Conservation (phyloP, 2,888 invertebrate species). For the Nomada flava region DNA sequence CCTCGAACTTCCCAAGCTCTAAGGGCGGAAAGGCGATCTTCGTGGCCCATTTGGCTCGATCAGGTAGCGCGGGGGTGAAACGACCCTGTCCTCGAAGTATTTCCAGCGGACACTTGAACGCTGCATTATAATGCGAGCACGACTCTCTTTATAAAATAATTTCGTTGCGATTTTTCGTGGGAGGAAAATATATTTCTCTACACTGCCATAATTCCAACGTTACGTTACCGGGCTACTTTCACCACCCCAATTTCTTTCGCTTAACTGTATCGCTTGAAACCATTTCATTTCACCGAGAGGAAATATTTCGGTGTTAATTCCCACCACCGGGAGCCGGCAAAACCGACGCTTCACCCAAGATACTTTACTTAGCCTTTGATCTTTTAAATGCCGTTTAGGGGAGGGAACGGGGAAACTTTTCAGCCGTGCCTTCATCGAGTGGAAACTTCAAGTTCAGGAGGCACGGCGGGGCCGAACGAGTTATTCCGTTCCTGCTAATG, state of each 20-base stretch:
- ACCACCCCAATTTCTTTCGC: too few relatives aligned
- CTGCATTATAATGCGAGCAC: conserved; percentile 41
- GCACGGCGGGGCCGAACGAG: conserved; percentile 16
- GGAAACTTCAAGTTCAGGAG: conserved; percentile 9
- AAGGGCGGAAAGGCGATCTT: conserved; percentile 48
- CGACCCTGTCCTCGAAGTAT: conserved; percentile 37
- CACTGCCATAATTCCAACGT: too few relatives aligned
- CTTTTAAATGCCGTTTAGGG: conserved; percentile 2
- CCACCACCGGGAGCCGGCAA: background rate
- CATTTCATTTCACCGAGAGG: background rate
- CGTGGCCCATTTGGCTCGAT: conserved; percentile 55
- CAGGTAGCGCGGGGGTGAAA: conserved; percentile 46
- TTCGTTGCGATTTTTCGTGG: too few relatives aligned
- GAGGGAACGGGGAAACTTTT: conserved; percentile 1
- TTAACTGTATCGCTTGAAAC: background rate
- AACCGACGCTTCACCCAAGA: background rate
- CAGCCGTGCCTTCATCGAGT: background rate
- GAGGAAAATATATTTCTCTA: too few relatives aligned
- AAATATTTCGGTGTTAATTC: background rate
- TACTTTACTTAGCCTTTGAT: background rate
- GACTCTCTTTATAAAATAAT: conserved; percentile 1
- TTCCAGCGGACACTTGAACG: conserved; percentile 39
- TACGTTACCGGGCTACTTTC: too few relatives aligned
- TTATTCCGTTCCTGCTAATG: conserved; percentile 40
- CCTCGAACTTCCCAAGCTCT: conserved; percentile 22